These are phyloP conservation scores for Lepus europaeus DNA, from an alignment of 2,113 vertebrate species.

Conservation along the genomic window DNA sequence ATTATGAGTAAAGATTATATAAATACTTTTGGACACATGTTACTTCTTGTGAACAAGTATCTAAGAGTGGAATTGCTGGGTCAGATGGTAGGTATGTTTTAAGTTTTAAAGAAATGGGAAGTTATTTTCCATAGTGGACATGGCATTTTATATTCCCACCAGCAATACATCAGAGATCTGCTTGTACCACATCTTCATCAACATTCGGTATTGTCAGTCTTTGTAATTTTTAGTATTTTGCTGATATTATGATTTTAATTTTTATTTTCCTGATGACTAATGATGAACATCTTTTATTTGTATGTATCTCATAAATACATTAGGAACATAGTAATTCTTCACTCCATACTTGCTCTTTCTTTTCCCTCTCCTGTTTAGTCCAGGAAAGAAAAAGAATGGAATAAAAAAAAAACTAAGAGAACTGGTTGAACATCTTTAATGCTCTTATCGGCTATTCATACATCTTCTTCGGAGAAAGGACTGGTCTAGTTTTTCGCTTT, in stretches of 20 bases:
- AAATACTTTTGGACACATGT: neutral
- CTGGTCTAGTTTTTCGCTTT: neutral
- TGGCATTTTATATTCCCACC: neutral
- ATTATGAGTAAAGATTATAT: neutral
- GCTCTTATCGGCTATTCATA: neutral
- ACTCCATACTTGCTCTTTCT: too few relatives aligned
- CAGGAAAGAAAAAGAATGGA: too few relatives aligned
- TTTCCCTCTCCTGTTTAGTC: too few relatives aligned
- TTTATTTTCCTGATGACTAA: slow-evolving; percentile 10
- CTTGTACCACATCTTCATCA: neutral
- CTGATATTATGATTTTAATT: slow-evolving; percentile 10
- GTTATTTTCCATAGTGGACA: neutral
- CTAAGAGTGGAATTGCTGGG: neutral
- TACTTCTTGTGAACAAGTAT: neutral
- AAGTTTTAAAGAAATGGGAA: slow-evolving; percentile 11
- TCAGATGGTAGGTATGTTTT: neutral
- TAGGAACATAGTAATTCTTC: too few relatives aligned
- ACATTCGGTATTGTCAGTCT: neutral
- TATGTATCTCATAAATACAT: too few relatives aligned
- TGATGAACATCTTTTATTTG: neutral
- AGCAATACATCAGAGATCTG: neutral
- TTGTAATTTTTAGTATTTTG: neutral
- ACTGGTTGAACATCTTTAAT: neutral
- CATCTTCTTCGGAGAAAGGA: slow-evolving; percentile 32
- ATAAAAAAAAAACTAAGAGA: too few relatives aligned